These are phyloP conservation scores for Baryphthengus martii DNA, from an alignment of 2,113 vertebrate genomes.

Conservation along the genomic window DNA sequence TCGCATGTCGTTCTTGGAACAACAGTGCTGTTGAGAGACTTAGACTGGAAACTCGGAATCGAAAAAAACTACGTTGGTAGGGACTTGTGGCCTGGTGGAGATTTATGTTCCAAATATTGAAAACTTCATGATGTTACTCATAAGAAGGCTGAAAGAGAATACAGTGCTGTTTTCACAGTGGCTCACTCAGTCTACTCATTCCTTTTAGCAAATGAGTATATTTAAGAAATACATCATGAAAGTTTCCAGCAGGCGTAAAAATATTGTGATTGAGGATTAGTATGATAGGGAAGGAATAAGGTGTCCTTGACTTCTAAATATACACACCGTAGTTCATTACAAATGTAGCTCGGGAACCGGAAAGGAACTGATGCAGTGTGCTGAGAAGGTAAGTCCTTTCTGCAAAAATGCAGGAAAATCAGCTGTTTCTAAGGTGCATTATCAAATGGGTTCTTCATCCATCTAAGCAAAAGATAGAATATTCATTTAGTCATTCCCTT, in stretches of 20 bases:
- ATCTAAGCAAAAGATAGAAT: not conserved
- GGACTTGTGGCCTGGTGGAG: not conserved
- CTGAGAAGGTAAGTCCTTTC: not conserved
- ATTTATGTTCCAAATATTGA: accelerated
- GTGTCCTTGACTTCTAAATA: not conserved
- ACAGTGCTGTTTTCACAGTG: too few species aligned
- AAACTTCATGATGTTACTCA: not conserved
- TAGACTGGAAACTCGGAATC: not conserved
- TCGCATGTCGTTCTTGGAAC: not conserved
- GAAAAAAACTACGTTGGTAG: not conserved
- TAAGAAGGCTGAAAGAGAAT: not conserved
- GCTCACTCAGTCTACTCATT: not conserved
- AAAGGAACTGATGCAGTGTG: not conserved
- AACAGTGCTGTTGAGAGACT: not conserved
- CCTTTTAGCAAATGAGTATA: not conserved
- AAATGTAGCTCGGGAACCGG: not conserved
- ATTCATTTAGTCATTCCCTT: not conserved
- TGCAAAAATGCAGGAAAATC: not conserved
- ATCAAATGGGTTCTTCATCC: not conserved
- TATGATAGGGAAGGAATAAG: not conserved
- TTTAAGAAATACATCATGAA: not conserved
- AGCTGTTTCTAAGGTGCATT: not conserved
- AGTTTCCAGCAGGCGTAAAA: not conserved
- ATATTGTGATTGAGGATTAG: not conserved
- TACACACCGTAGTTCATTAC: not conserved